phyloP scores from a whole-genome alignment of 2,888 invertebrate genomes.

The Cotesia congregata region DNA sequence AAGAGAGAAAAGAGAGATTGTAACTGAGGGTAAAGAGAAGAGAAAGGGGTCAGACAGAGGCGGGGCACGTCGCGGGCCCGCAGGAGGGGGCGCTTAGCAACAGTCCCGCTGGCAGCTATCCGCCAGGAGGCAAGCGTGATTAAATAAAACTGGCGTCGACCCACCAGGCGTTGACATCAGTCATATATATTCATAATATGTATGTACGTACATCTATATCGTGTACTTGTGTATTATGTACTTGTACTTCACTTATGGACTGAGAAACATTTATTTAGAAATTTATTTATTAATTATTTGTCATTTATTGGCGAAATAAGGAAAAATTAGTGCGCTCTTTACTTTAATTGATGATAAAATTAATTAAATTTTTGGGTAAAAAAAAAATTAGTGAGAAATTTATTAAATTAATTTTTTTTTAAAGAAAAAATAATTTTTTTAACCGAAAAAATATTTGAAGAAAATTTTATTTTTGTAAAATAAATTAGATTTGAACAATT shows the following conservation, averaged over 20 bases:
- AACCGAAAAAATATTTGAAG: no score
- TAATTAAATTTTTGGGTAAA: not conserved
- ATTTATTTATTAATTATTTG: no score
- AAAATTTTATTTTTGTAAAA: no score
- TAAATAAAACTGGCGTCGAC: slow-evolving; percentile 64
- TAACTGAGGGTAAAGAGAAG: slow-evolving; percentile 47
- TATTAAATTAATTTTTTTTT: not conserved
- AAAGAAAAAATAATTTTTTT: not conserved
- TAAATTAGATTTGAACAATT: no score
- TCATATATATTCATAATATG: slow-evolving; percentile 13
- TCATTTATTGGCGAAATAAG: no score
- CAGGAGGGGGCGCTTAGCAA: slow-evolving; percentile 68
- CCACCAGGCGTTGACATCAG: slow-evolving; percentile 65
- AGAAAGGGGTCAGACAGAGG: slow-evolving; percentile 59
- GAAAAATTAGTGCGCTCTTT: no score
- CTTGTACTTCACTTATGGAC: not conserved
- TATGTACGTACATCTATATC: not conserved
- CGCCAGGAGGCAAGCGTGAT: slow-evolving; percentile 60
- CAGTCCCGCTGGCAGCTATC: slow-evolving; percentile 54
- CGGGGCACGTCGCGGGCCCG: slow-evolving; percentile 58
- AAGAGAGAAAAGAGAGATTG: slow-evolving; percentile 45
- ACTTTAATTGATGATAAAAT: no score
- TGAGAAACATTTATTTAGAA: not conserved
- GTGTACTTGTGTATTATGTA: not conserved
- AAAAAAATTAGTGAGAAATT: not conserved